These are phyloP conservation scores for Furcifer pardalis DNA, from an alignment of 2,797 vertebrate genomes.

Conservation along the genomic window DNA sequence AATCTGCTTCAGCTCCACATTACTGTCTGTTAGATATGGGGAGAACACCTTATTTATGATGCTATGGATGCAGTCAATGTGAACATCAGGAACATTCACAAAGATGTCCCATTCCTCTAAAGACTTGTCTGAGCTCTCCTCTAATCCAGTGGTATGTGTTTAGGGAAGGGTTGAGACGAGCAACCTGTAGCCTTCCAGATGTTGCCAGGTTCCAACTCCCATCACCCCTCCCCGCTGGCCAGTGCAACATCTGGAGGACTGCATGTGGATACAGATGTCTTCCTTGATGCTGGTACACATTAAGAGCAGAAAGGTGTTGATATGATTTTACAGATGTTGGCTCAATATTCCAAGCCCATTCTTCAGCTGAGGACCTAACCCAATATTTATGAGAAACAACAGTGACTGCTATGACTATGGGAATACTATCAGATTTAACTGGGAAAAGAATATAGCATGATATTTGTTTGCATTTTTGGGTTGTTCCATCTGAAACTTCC, in stretches of 20 bases:
- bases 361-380: background rate
- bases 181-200: no score
- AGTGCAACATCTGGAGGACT: no score
- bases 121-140: background rate
- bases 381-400: slow-evolving; percentile 34
- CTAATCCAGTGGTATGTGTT: no score
- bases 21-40: background rate
- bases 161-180: no score
- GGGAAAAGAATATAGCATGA: slow-evolving; percentile 48
- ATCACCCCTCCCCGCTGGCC: background rate
- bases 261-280: no score
- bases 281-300: no score
- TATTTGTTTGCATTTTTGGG: slow-evolving; percentile 57
- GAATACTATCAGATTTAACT: slow-evolving; percentile 51
- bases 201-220: no score
- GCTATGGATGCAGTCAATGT: no score
- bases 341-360: background rate
- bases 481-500: slow-evolving; percentile 65
- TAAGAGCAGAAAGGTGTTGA: slow-evolving; percentile 2
- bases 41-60: background rate
- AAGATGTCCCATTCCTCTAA: background rate
- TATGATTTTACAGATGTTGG: slow-evolving; percentile 14
- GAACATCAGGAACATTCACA: background rate
- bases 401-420: slow-evolving; percentile 61
- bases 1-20: background rate